These are phyloP conservation scores for Polietes domitor DNA, from an alignment of 2,888 invertebrate genomes.

Conservation along the genomic window DNA sequence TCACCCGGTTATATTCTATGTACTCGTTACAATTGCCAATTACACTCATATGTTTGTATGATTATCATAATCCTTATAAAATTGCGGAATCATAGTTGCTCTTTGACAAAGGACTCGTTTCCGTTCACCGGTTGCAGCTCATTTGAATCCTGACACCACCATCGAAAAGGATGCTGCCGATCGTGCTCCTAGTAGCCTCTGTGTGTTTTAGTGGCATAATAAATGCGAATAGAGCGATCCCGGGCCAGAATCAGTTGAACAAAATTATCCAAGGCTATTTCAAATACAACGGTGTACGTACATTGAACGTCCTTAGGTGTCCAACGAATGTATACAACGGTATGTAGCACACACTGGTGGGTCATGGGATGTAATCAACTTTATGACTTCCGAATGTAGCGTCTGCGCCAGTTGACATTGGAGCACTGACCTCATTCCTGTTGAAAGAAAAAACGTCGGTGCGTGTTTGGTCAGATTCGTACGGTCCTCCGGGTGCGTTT, in stretches of 20 bases:
- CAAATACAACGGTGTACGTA: conserved; percentile 8
- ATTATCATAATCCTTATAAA: not conserved
- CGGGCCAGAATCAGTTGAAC: not conserved
- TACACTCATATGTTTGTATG: too few species aligned
- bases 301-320: not conserved
- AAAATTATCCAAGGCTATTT: not conserved
- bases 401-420: not conserved
- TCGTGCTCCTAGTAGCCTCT: not conserved
- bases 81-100: not conserved
- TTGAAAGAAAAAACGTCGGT: conserved; percentile 71
- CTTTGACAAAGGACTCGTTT: not conserved
- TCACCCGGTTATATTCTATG: not conserved
- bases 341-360: too few species aligned
- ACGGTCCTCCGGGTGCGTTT: conserved; percentile 73
- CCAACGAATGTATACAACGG: too few species aligned
- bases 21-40: too few species aligned
- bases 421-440: not conserved
- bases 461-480: conserved; percentile 71
- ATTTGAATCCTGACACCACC: not conserved
- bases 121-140: too few species aligned
- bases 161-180: not conserved
- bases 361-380: not conserved
- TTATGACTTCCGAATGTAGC: not conserved
- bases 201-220: not conserved
- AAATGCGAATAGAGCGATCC: not conserved